A percentile compares a stretch with the other conserved stretches of the same genome.
These are phyloP conservation scores for Emmelina monodactyla DNA, from an alignment of 2,888 invertebrate genomes.

Conservation along the genomic window DNA sequence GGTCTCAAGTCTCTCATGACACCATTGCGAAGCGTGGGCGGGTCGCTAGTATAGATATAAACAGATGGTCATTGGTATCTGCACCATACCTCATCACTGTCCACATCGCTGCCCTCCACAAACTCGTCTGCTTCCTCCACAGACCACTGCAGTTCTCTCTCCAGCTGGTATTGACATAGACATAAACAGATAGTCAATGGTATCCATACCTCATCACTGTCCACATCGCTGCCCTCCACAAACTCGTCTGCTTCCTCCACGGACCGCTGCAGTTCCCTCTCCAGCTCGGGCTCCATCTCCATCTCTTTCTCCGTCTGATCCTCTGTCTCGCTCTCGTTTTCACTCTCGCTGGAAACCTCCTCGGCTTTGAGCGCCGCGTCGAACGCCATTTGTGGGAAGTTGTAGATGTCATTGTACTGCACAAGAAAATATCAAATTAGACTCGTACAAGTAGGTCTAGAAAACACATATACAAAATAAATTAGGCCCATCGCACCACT, in stretches of 20 bases:
- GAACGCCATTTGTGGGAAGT: constrained; percentile 95
- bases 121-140: constrained; percentile 70
- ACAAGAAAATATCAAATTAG: no score
- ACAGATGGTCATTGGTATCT: no score
- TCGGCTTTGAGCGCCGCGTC: constrained; percentile 91
- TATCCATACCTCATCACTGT: constrained; percentile 45
- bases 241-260: constrained; percentile 70
- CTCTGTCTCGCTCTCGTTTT: constrained; percentile 70
- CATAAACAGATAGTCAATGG: no score
- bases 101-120: constrained; percentile 75
- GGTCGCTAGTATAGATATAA: no score
- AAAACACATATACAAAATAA: no score
- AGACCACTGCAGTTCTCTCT: constrained; percentile 69
- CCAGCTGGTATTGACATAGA: no score
- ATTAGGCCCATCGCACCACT: no score
- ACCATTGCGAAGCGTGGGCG: no score
- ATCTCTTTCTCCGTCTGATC: constrained; percentile 62
- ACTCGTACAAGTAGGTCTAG: no score
- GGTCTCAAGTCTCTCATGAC: no score
- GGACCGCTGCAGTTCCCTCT: constrained; percentile 69
- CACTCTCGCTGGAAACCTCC: constrained; percentile 77
- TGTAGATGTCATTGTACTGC: constrained; percentile 97
- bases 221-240: constrained; percentile 75
- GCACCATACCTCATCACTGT: constrained; percentile 54
- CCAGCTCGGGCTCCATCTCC: constrained; percentile 68